Evolutionary conservation across 1,140 invertebrate species (phyloP).

Genomic region (Papilio xuthus): DNA sequence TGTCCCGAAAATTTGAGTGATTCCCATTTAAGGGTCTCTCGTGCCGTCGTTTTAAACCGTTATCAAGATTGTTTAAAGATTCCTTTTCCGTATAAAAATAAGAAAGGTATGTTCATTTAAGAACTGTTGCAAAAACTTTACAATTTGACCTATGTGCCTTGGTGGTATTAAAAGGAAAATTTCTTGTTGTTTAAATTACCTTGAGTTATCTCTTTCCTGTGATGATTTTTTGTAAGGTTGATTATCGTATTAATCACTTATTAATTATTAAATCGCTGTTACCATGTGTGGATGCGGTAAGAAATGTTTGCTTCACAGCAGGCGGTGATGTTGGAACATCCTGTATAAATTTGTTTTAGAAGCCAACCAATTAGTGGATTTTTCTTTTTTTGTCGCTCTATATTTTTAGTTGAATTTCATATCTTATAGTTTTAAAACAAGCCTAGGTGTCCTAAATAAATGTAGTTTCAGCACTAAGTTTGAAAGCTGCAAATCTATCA

Average conservation of each 20-base stretch:
- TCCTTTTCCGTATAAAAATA: conserved; percentile 24
- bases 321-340: conserved; percentile 43
- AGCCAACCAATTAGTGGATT: conserved; percentile 11
- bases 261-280: conserved; percentile 54
- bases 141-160: conserved; percentile 24
- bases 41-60: conserved; percentile 44
- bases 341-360: conserved; percentile 41
- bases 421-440: neutral
- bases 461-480: neutral
- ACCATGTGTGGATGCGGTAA: conserved; percentile 45
- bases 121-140: neutral
- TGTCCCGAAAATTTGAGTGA: conserved; percentile 46
- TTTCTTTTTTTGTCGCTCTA: neutral
- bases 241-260: conserved; percentile 53
- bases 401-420: neutral
- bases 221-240: conserved; percentile 43
- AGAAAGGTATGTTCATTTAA: conserved; percentile 21
- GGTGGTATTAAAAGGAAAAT: neutral
- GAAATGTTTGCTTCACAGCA: conserved; percentile 47
- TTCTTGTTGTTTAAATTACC: conserved; percentile 16
- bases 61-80: conserved; percentile 39
- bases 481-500: neutral
- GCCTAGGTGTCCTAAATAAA: neutral
- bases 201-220: conserved; percentile 12
- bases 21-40: conserved; percentile 53